phyloP scores from a whole-genome alignment of 2,888 invertebrate genomes.

The Parapristionchus giblindavisi region DNA sequence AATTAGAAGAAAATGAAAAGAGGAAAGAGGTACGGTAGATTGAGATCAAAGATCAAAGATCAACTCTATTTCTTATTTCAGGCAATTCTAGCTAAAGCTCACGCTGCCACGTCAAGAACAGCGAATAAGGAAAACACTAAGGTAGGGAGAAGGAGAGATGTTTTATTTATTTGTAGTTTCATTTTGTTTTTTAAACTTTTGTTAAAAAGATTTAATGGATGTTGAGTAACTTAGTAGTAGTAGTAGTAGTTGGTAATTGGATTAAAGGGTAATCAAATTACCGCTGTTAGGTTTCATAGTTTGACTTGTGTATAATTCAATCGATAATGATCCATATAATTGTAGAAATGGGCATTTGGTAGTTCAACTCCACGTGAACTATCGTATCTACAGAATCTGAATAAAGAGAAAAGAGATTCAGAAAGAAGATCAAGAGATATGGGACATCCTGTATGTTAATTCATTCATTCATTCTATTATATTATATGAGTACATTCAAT shows the following conservation, averaged over 20 bases:
- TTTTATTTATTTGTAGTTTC: background rate
- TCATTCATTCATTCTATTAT: background rate
- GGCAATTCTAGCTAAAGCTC: conserved; percentile 59
- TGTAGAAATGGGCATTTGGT: conserved; percentile 54
- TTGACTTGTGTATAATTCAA: background rate
- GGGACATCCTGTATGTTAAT: too few relatives aligned
- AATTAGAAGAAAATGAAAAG: conserved; percentile 50
- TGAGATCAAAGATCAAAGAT: background rate
- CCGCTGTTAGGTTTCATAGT: background rate
- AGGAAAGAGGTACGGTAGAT: conserved; percentile 38
- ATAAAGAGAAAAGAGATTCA: conserved; percentile 20
- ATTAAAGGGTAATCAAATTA: background rate
- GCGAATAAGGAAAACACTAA: conserved; percentile 42
- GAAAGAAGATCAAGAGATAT: too few relatives aligned
- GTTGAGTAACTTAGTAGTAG: background rate
- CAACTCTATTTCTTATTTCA: too few relatives aligned
- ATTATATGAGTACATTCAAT: too few relatives aligned
- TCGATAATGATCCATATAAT: background rate
- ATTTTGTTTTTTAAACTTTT: background rate
- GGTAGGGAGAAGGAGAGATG: conserved; percentile 8
- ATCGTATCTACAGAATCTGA: conserved; percentile 53
- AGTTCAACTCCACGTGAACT: conserved; percentile 65
- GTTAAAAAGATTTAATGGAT: background rate
- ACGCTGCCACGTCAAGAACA: conserved; percentile 61
- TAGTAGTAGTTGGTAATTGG: background rate